phyloP scores from a whole-genome alignment of 2,113 vertebrate species.

The Nesoenas mayeri region DNA sequence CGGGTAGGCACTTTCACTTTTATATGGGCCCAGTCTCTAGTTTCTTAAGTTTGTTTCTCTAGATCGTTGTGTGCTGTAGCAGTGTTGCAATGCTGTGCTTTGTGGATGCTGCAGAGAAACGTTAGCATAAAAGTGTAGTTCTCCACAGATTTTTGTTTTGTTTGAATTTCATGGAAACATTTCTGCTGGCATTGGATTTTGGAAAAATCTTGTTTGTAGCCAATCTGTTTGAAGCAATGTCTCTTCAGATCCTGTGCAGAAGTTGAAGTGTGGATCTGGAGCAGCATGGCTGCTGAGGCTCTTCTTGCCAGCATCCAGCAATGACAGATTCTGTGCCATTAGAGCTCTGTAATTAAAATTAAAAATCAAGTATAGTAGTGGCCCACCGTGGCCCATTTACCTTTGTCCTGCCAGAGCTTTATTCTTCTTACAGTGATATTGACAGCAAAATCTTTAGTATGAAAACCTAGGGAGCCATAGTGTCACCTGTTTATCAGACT shows the following conservation, averaged over 20 bases:
- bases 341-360: neutral
- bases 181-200: neutral
- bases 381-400: neutral
- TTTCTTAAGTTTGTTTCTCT: neutral
- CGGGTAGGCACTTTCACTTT: slow-evolving; percentile 47
- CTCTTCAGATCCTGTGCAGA: slow-evolving; percentile 22
- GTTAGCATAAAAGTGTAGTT: neutral
- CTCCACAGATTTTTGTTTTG: neutral
- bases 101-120: slow-evolving; percentile 25
- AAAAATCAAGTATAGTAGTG: neutral
- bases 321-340: neutral
- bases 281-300: neutral
- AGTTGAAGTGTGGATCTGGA: slow-evolving; percentile 12
- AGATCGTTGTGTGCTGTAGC: slow-evolving; percentile 6
- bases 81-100: slow-evolving; percentile 26
- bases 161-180: slow-evolving; percentile 31
- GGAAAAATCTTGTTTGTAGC: neutral
- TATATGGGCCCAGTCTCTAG: neutral
- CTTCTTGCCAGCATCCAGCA: slow-evolving; percentile 20
- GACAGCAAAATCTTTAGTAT: neutral
- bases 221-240: neutral
- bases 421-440: neutral
- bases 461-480: neutral
- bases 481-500: neutral
- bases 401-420: neutral